Percentiles rank a stretch among this genome's conserved stretches.
Conservation (phyloP, 1,140 invertebrate species). For the Theocolax elegans region DNA sequence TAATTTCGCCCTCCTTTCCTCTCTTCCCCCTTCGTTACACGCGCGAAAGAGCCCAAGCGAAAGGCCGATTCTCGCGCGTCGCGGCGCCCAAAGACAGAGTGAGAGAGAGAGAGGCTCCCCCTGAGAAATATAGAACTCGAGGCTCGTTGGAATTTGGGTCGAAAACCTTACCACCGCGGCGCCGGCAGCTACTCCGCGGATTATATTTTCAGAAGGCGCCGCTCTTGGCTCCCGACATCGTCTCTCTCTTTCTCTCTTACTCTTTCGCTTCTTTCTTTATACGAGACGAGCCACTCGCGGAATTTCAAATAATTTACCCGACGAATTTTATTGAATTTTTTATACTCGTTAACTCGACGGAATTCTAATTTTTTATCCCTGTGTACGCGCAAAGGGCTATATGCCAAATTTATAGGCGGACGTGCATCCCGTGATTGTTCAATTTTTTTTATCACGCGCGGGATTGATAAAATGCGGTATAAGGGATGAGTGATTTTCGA, state of each 20-base stretch:
- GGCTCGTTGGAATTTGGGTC: constrained; percentile 36
- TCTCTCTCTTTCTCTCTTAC: no score
- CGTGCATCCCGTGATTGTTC: no score
- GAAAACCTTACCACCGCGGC: constrained; percentile 8
- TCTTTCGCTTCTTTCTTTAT: no score
- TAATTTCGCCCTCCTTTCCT: constrained; percentile 25
- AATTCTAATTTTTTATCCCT: no score
- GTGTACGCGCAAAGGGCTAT: no score
- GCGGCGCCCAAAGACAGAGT: neutral
- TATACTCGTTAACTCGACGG: no score
- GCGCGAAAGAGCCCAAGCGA: constrained; percentile 5
- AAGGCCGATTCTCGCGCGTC: neutral
- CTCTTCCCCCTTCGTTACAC: neutral
- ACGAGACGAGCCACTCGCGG: no score
- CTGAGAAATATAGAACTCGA: neutral
- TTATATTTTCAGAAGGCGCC: constrained; percentile 43
- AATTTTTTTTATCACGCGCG: no score
- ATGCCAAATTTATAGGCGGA: no score
- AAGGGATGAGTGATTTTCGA: no score
- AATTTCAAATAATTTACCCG: neutral
- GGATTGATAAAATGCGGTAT: no score
- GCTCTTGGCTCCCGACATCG: neutral
- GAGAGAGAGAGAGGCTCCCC: neutral
- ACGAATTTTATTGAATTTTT: neutral
- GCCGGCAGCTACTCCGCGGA: neutral